phyloP scores from a whole-genome alignment of 1,140 invertebrate genomes.

The Popillia japonica region DNA sequence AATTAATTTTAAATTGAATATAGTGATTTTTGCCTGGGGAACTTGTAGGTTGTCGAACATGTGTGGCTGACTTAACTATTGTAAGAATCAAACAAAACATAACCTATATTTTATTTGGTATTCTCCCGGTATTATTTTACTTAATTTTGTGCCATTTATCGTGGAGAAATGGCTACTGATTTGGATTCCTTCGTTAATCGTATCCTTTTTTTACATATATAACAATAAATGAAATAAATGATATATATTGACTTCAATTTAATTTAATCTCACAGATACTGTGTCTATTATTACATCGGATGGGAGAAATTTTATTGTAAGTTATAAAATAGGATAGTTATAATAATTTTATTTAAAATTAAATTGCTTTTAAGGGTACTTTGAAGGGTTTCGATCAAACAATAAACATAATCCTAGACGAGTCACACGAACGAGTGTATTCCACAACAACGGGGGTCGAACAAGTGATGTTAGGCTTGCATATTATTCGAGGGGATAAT shows the following conservation, averaged over 20 bases:
- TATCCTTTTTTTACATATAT: conserved; percentile 67
- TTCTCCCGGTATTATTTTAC: neutral
- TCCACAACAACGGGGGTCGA: conserved; percentile 91
- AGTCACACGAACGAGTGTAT: conserved; percentile 97
- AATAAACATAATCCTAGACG: conserved; percentile 96
- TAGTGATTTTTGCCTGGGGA: neutral
- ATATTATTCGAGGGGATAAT: conserved; percentile 98
- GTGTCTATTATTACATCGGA: conserved; percentile 95
- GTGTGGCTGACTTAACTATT: neutral
- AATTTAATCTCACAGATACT: conserved; percentile 70
- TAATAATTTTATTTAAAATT: neutral
- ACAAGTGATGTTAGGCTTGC: conserved; percentile 94
- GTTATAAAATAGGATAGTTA: conserved; percentile 57
- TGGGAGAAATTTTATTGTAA: conserved; percentile 94
- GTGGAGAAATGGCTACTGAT: conserved; percentile 75
- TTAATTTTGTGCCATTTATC: neutral
- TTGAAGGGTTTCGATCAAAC: conserved; percentile 97
- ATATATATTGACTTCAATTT: conserved; percentile 57
- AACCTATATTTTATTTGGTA: neutral
- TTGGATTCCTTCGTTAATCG: conserved; percentile 87
- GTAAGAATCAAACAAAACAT: neutral
- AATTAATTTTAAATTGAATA: neutral
- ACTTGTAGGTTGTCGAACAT: neutral
- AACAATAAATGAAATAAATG: neutral
- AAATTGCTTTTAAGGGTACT: conserved; percentile 71